phyloP scores from a whole-genome alignment of 35 echinoderm and acorn worm genomes.

The Hemicentrotus pulcherrimus region DNA sequence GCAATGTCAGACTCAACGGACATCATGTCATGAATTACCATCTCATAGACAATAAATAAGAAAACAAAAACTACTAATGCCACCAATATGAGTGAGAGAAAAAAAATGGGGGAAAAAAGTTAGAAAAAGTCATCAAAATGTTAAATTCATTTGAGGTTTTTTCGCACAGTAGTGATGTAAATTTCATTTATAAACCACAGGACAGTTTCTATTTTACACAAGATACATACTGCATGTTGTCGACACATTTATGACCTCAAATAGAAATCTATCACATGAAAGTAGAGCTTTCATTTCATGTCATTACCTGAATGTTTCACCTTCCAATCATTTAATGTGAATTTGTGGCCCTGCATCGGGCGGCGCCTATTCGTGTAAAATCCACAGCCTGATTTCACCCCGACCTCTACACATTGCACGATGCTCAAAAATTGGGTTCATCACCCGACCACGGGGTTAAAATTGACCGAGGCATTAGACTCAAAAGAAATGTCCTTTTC shows the following conservation, averaged over 20 bases:
- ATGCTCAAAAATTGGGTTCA: too few relatives aligned
- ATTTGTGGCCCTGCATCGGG: neutral
- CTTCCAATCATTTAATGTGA: neutral
- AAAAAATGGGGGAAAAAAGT: neutral
- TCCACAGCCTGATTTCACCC: too few relatives aligned
- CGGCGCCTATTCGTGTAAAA: too few relatives aligned
- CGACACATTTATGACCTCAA: neutral
- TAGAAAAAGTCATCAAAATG: neutral
- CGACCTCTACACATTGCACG: too few relatives aligned
- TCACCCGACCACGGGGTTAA: too few relatives aligned
- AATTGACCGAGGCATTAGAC: too few relatives aligned
- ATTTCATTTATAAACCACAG: too few relatives aligned
- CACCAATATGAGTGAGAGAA: neutral
- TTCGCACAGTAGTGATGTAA: neutral
- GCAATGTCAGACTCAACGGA: neutral
- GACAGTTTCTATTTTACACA: too few relatives aligned
- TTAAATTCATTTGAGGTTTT: neutral
- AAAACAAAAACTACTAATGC: neutral
- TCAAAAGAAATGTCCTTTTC: neutral
- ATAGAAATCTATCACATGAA: neutral
- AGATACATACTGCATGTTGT: neutral
- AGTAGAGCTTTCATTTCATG: neutral
- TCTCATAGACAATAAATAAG: neutral
- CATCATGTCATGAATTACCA: neutral
- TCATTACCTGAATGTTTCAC: neutral